These are phyloP conservation scores for Fistularia commersonii DNA, from an alignment of 2,797 vertebrate genomes.

Conservation along the genomic window DNA sequence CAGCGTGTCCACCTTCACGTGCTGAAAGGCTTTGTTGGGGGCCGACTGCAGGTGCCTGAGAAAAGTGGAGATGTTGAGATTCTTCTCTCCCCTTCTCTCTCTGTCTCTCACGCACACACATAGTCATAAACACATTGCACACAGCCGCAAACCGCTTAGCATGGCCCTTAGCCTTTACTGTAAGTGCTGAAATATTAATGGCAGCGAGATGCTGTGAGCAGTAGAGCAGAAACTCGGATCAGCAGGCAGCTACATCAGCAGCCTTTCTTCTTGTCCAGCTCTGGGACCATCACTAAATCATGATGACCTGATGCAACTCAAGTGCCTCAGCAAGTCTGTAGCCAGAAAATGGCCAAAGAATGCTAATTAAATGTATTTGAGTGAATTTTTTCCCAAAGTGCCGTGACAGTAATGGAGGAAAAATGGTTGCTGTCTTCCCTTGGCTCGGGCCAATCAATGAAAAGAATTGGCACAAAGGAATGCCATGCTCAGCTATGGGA, in stretches of 20 bases:
- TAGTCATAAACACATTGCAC: constrained; percentile 8
- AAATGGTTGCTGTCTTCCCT: constrained; percentile 36
- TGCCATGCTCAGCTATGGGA: too few relatives aligned
- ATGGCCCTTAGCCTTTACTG: constrained; percentile 50
- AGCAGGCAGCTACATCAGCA: constrained; percentile 52
- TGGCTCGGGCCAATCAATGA: constrained; percentile 43
- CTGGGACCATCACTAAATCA: constrained; percentile 45
- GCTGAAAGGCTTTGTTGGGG: constrained; percentile 89
- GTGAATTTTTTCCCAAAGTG: constrained; percentile 23
- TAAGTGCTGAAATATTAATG: constrained; percentile 68
- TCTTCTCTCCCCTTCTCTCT: neutral
- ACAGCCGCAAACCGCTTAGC: constrained; percentile 21
- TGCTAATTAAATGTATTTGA: constrained; percentile 49
- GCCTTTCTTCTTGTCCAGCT: constrained; percentile 6
- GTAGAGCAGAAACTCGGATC: constrained; percentile 49
- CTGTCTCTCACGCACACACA: neutral
- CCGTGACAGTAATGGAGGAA: constrained; percentile 43
- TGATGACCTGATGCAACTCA: constrained; percentile 33
- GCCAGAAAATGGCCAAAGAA: constrained; percentile 7
- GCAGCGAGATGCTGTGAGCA: constrained; percentile 34
- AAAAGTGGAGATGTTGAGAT: constrained; percentile 21
- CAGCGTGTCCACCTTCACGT: constrained; percentile 93
- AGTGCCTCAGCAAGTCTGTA: constrained; percentile 26
- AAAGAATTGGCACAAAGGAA: constrained; percentile 26
- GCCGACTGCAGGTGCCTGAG: constrained; percentile 88